phyloP scores from a whole-genome alignment of 2,888 invertebrate species.

The Rambutsinella grinnellia region DNA sequence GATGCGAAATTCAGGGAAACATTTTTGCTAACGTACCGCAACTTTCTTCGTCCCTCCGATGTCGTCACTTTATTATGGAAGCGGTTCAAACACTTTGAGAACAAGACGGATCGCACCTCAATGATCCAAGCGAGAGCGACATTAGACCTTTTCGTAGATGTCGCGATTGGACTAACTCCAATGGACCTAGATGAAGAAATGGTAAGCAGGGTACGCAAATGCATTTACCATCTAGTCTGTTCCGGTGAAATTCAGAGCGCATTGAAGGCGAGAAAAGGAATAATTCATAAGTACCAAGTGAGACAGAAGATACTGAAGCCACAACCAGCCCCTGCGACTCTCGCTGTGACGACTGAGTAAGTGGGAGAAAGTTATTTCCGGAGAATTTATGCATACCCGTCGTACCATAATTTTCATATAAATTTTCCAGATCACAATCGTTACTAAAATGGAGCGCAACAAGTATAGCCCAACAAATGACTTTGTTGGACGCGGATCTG shows the following conservation, averaged over 20 bases:
- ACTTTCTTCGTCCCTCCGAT: conserved; percentile 90
- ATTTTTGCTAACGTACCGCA: conserved; percentile 97
- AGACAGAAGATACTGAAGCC: conserved; percentile 73
- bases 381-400: too few species aligned
- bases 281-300: conserved; percentile 84
- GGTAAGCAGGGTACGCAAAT: conserved; percentile 88
- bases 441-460: conserved; percentile 93
- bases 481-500: conserved; percentile 92
- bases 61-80: conserved; percentile 88
- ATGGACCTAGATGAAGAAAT: conserved; percentile 87
- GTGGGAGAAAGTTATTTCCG: background rate
- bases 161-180: conserved; percentile 94
- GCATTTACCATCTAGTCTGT: conserved; percentile 92
- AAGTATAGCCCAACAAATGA: conserved; percentile 98
- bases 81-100: conserved; percentile 78
- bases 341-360: conserved; percentile 74
- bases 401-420: too few species aligned
- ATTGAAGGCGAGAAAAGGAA: conserved; percentile 88
- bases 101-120: conserved; percentile 60
- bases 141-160: conserved; percentile 92
- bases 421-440: conserved; percentile 72
- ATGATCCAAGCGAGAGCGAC: conserved; percentile 81
- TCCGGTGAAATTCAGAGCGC: conserved; percentile 94
- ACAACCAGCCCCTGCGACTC: conserved; percentile 71
- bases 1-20: conserved; percentile 97